Evolutionary conservation across 2,888 invertebrate species (phyloP), one percentile per base, ranked within the genome.

Genomic region (Drosophila paranaensis): DNA sequence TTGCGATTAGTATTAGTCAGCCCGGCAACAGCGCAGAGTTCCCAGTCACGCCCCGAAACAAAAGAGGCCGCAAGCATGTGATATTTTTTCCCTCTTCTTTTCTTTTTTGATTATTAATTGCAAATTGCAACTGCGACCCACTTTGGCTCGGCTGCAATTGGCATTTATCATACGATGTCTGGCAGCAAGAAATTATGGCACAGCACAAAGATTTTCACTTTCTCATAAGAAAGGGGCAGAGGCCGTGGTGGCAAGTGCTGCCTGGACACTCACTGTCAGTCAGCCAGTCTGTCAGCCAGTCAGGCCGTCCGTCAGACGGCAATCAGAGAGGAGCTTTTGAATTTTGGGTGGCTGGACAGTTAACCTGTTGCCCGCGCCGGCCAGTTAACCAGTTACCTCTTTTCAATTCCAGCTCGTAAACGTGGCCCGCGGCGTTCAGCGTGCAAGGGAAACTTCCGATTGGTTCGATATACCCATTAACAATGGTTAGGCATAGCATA

Each of bases 61-160:
- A 42, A 42, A 40, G 45, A 45, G 25, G 56, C 27, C 33, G 33
- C 60, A 58, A n/a, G 65, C 66, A 30, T 45, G 37, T 35, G 46
- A 48, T 48, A 50, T 45, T 53, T 50, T 56, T 55, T 54, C 39
- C 57, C 20, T 30, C 33, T 56, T 61, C 45, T 53, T 53, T 48
- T 50, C 27, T 43, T 46, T 58, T 51, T 42, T 39, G 60, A 51
- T 69, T 76, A 83, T 78, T 80, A 88, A 89, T 89, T 77, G 81
- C 74, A 84, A 84, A 88, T 85, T 87, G 88, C 89, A 82, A 70
- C 57, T 54, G 70, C 79, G 86, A 88, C 85, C 86, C 85, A 87
- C 85, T 85, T 85, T 69, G 57, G 43, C 42, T 11, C 16, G 48
- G 35, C 63, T 63, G 67, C 37, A 69, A 61, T 55, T 58, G 73